phyloP scores from a whole-genome alignment of 2,113 vertebrate species.

The Syrmaticus mikado region DNA sequence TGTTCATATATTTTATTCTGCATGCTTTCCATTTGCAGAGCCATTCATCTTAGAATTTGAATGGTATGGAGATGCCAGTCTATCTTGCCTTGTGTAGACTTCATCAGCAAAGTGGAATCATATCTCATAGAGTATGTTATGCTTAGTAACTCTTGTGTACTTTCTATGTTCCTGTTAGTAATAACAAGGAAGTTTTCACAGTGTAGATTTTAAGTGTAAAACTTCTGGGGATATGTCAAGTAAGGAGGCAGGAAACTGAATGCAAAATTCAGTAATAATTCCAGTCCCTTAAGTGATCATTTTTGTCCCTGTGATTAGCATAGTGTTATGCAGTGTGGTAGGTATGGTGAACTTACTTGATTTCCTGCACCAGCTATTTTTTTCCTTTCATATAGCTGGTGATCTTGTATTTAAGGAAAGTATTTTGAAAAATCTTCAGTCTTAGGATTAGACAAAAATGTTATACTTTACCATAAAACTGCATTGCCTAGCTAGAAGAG shows the following conservation, averaged over 20 bases:
- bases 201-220: neutral
- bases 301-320: neutral
- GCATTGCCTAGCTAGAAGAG: neutral
- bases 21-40: neutral
- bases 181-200: no score
- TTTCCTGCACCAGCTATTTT: neutral
- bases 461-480: neutral
- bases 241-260: neutral
- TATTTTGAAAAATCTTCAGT: neutral
- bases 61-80: neutral
- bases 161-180: neutral
- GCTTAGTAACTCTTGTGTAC: neutral
- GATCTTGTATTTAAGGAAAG: neutral
- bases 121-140: neutral
- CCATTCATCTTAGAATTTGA: neutral
- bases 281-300: neutral
- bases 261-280: neutral
- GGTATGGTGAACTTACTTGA: neutral
- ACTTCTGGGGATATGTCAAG: neutral
- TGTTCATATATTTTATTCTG: neutral
- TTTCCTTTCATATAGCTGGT: neutral
- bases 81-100: neutral
- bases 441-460: neutral
- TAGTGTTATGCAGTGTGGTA: neutral
- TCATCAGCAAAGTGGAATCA: neutral